A percentile compares a stretch with the other conserved stretches of the same genome.
Conservation (phyloP, 2,113 vertebrate species). For the Notothenia rossii region DNA sequence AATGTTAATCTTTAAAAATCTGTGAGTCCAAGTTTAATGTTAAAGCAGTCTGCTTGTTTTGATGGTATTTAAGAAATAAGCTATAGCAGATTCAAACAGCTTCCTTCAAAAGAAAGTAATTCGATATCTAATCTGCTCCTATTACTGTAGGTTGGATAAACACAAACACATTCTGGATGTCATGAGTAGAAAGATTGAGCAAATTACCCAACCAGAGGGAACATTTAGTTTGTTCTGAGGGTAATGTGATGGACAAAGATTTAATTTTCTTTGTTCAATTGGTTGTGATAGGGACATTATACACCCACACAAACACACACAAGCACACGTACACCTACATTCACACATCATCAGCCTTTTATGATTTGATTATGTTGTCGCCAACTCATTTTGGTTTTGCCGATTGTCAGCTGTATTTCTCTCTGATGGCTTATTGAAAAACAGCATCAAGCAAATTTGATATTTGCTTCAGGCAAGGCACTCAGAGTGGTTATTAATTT, state of each 20-base stretch:
- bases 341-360: background rate
- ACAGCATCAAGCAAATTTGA: slow-evolving; percentile 33
- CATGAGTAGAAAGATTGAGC: background rate
- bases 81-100: background rate
- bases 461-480: slow-evolving; percentile 33
- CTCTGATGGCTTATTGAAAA: slow-evolving; percentile 26
- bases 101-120: background rate
- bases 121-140: background rate
- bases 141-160: background rate
- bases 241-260: background rate
- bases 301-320: background rate
- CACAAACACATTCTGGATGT: background rate
- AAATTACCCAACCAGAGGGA: background rate
- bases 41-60: background rate
- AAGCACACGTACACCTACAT: background rate
- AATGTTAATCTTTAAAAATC: too few relatives aligned
- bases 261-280: background rate
- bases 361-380: slow-evolving; percentile 9
- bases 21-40: background rate
- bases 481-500: slow-evolving; percentile 20
- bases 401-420: slow-evolving; percentile 22
- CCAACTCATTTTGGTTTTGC: slow-evolving; percentile 1
- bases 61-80: background rate
- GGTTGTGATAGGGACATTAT: background rate
- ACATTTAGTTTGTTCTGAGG: background rate